These are phyloP conservation scores for Caenorhabditis angaria DNA, from an alignment of 2,888 invertebrate species.

Conservation along the genomic window DNA sequence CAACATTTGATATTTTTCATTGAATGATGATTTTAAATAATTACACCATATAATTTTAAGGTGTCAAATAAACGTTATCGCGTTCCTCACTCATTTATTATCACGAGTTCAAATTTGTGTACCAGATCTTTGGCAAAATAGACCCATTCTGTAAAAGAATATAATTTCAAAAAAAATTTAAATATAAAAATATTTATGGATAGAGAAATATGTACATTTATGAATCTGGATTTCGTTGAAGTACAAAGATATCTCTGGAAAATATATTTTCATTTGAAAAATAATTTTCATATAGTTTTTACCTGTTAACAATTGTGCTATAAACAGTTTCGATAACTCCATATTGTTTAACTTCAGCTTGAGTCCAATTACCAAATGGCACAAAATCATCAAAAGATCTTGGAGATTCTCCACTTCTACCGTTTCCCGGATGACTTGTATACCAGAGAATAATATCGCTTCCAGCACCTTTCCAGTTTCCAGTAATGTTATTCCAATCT, in stretches of 20 bases:
- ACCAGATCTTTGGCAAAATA: too few species aligned
- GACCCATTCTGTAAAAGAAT: too few species aligned
- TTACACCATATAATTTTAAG: too few species aligned
- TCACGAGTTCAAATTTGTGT: too few species aligned
- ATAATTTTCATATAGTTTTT: background rate
- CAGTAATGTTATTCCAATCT: slow-evolving; percentile 48
- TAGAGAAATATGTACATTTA: too few species aligned
- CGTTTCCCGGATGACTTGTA: slow-evolving; percentile 41
- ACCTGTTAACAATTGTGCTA: slow-evolving; percentile 32
- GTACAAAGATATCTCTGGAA: background rate
- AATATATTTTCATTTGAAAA: background rate
- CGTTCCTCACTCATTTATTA: too few species aligned
- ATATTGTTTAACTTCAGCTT: slow-evolving; percentile 41
- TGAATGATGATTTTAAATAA: too few species aligned
- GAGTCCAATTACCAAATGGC: slow-evolving; percentile 38
- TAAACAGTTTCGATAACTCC: slow-evolving; percentile 38
- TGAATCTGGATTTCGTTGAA: background rate
- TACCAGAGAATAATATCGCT: slow-evolving; percentile 47
- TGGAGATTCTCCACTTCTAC: slow-evolving; percentile 40
- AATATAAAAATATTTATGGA: too few species aligned
- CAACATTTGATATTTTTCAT: too few species aligned
- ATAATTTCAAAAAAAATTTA: too few species aligned
- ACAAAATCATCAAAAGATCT: slow-evolving; percentile 44
- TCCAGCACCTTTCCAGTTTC: slow-evolving; percentile 28
- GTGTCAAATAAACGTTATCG: too few species aligned